phyloP scores from a whole-genome alignment of 2,797 vertebrate genomes.

The Pseudotriccus pelzelni region DNA sequence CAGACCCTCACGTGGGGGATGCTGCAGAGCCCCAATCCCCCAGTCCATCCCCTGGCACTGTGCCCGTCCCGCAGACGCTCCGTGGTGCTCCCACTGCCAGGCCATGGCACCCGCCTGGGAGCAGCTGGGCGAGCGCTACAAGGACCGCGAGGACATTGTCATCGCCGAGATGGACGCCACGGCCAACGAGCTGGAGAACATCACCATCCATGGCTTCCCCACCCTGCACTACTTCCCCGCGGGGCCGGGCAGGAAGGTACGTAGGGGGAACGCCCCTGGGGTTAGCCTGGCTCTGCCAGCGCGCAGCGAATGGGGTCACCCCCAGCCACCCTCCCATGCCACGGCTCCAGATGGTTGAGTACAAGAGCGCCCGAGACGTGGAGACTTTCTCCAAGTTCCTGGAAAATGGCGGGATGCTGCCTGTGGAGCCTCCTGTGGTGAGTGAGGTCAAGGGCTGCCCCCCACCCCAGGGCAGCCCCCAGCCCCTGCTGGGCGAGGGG shows the following conservation, averaged over 20 bases:
- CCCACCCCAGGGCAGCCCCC: fast-evolving
- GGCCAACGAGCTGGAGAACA: conserved; percentile 86
- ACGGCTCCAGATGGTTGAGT: conserved; percentile 78
- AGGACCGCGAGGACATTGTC: conserved; percentile 81
- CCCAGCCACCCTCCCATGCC: background rate
- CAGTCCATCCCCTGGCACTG: fast-evolving
- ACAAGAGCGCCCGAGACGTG: conserved; percentile 80
- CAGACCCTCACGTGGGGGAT: fast-evolving
- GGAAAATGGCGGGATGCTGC: conserved; percentile 83
- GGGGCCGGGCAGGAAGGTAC: conserved; percentile 81
- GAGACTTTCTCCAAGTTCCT: conserved; percentile 90
- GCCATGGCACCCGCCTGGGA: conserved; percentile 87
- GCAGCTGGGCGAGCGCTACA: conserved; percentile 87
- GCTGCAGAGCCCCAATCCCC: background rate
- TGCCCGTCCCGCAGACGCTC: conserved; percentile 77
- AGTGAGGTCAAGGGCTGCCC: background rate
- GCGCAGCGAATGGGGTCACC: fast-evolving
- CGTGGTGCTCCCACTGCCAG: conserved; percentile 93
- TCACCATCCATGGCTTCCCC: conserved; percentile 81
- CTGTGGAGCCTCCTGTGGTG: conserved; percentile 59
- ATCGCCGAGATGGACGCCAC: conserved; percentile 90
- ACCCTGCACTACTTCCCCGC: conserved; percentile 89
- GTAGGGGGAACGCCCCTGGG: fast-evolving
- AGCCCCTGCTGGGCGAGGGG: background rate
- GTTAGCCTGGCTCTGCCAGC: background rate